A percentile compares a stretch with the other conserved stretches of the same genome.
phyloP scores from a whole-genome alignment of 2,888 invertebrate species.

The Drosophila kanekoi region DNA sequence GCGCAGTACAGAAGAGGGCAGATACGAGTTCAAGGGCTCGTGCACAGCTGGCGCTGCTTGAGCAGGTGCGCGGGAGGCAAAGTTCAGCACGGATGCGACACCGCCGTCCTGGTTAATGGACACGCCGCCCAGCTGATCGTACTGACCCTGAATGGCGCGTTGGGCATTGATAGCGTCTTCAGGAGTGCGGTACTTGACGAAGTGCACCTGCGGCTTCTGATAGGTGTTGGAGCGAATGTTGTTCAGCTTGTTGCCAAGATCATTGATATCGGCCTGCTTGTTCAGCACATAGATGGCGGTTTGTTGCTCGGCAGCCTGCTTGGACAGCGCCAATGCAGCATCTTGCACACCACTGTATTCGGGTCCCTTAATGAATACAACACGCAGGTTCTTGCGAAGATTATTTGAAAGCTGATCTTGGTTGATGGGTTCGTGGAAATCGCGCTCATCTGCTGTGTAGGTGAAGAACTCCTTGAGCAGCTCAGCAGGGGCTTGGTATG shows the following conservation, averaged over 20 bases:
- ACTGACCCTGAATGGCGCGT: conserved; percentile 78
- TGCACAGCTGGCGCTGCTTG: conserved; percentile 39
- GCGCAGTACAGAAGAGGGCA: conserved; percentile 73
- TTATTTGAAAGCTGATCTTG: conserved; percentile 55
- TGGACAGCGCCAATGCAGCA: conserved; percentile 76
- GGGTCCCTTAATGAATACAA: conserved; percentile 84
- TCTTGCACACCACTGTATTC: conserved; percentile 79
- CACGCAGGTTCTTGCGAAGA: conserved; percentile 78
- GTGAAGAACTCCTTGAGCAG: conserved; percentile 82
- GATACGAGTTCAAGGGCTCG: conserved; percentile 61
- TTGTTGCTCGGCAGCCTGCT: conserved; percentile 76
- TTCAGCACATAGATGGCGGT: conserved; percentile 82
- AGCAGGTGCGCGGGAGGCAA: conserved; percentile 66
- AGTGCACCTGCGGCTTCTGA: conserved; percentile 81
- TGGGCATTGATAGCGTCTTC: conserved; percentile 83
- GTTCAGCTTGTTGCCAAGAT: conserved; percentile 75
- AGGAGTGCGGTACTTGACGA: conserved; percentile 83
- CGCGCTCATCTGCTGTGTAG: conserved; percentile 80
- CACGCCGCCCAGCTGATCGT: conserved; percentile 76
- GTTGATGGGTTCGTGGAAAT: conserved; percentile 66
- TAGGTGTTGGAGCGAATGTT: conserved; percentile 62
- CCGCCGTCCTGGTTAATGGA: conserved; percentile 74
- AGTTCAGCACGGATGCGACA: conserved; percentile 79
- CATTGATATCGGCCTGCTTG: conserved; percentile 80
- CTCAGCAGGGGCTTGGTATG: conserved; percentile 57